Base-by-base conservation (phyloP, 2,113 vertebrate species). In the Piaya cayana region DNA sequence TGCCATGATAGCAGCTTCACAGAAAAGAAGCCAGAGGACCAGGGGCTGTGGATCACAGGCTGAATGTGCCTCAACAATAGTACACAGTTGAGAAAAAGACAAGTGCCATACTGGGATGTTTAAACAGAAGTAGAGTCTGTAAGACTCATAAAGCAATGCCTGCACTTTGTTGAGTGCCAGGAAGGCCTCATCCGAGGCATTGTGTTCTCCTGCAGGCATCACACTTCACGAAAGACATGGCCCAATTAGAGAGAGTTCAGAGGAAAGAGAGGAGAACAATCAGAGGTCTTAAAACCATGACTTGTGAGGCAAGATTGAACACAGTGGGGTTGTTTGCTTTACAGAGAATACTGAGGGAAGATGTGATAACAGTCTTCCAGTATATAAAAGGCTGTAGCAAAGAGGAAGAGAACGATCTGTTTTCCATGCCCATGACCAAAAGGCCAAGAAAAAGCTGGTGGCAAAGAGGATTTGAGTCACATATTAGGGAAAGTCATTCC, bases 321-420 rank as follows among this genome's bases (percentile, higher is more conserved):
- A 96, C 94, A 92, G 92, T 90, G 86, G 90, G 94, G 69, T 56
- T 94, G 81, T 94, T 82, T 90, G 75, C 86, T 96, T 88, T 94
- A 47, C 88, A 94, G 86, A 63, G 47, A 63, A 82, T 79, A 17
- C 79, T 50, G 63, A 83, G 52, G 50, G 59, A 79, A 90, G 64
- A 94, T 42, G 34, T 6, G 75, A 50, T 71, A 96, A 67, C 80
- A 60, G 67, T 26, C 63, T 88, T 86, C 79, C 22, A 14, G 32
- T 5, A 7, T 36, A 63, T 52, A 86, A 94, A 94, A 93, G 68
- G 71, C 76, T 90, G 55, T 56, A 88, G 80, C 42, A 74, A 90
- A 90, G 64, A 75, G 63, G 79, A 95, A 95, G 25, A 36, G 88
- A 95, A 55, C 63, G 88, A 83, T 86, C 79, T 88, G 64, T 75